Evolutionary conservation across 2,797 vertebrate species (phyloP).

Genomic region (Tolypeutes matacus): DNA sequence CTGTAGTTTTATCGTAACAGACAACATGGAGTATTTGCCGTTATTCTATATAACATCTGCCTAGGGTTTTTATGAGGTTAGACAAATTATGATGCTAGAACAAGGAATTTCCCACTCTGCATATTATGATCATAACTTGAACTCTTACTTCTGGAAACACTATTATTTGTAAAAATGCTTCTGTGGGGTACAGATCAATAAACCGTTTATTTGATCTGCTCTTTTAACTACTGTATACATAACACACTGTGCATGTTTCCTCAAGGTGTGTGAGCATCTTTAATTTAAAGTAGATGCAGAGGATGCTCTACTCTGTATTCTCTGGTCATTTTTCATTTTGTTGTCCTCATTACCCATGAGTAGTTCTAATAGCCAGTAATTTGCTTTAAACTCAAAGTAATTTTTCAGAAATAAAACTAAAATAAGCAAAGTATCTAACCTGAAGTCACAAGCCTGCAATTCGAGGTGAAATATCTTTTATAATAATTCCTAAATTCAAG

Average conservation of each 20-base stretch:
- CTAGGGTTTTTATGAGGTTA: neutral
- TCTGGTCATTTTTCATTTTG: slow-evolving; percentile 74
- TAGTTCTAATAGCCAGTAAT: slow-evolving; percentile 64
- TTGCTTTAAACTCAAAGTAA: slow-evolving; percentile 62
- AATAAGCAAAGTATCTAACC: slow-evolving; percentile 49
- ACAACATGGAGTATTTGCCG: neutral
- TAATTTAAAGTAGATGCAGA: slow-evolving; percentile 62
- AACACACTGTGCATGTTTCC: neutral
- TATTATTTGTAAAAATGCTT: slow-evolving; percentile 58
- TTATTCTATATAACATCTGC: neutral
- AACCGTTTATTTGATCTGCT: neutral
- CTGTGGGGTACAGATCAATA: slow-evolving; percentile 5
- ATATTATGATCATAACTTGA: neutral
- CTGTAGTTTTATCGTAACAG: neutral
- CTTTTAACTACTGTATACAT: neutral
- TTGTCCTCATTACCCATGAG: slow-evolving; percentile 66
- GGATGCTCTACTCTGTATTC: neutral
- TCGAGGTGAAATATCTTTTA: slow-evolving; percentile 50
- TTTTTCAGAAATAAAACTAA: slow-evolving; percentile 58
- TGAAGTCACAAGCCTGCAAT: slow-evolving; percentile 59
- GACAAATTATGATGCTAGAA: neutral
- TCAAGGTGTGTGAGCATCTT: neutral
- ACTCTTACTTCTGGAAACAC: neutral
- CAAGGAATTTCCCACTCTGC: neutral
- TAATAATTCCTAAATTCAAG: neutral